Conservation (phyloP, 1,140 invertebrate genomes). For the Patella vulgata region DNA sequence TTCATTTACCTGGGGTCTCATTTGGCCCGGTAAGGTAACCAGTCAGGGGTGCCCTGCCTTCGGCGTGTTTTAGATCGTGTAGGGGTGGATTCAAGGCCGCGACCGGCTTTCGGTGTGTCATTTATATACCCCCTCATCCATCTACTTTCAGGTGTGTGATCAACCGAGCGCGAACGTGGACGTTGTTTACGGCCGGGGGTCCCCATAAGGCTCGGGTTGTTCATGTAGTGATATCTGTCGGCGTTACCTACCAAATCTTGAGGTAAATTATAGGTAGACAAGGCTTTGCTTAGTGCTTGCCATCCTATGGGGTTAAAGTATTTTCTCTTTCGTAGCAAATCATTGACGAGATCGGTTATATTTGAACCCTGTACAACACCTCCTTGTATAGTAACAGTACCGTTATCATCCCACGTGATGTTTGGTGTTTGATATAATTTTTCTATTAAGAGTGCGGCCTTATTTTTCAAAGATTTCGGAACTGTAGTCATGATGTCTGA, state of each 20-base stretch:
- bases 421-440: not conserved
- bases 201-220: no score
- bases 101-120: no score
- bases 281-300: not conserved
- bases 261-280: not conserved
- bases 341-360: slow-evolving; percentile 4
- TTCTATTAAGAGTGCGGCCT: slow-evolving; percentile 6
- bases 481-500: slow-evolving; percentile 7
- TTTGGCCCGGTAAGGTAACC: no score
- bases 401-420: slow-evolving; percentile 5
- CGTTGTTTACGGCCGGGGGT: no score
- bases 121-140: not conserved
- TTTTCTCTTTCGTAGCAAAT: slow-evolving; percentile 10
- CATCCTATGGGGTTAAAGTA: not conserved
- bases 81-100: no score
- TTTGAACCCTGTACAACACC: slow-evolving; percentile 3
- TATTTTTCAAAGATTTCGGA: slow-evolving; percentile 9
- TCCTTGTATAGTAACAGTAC: not conserved
- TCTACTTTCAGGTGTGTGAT: not conserved
- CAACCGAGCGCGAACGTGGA: slow-evolving; percentile 6
- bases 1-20: no score
- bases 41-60: no score
- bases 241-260: no score
- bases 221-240: no score
- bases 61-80: no score